Base-by-base conservation (phyloP, 37 sponge, comb jelly and placozoan genomes). In the Beroe forskalii region DNA sequence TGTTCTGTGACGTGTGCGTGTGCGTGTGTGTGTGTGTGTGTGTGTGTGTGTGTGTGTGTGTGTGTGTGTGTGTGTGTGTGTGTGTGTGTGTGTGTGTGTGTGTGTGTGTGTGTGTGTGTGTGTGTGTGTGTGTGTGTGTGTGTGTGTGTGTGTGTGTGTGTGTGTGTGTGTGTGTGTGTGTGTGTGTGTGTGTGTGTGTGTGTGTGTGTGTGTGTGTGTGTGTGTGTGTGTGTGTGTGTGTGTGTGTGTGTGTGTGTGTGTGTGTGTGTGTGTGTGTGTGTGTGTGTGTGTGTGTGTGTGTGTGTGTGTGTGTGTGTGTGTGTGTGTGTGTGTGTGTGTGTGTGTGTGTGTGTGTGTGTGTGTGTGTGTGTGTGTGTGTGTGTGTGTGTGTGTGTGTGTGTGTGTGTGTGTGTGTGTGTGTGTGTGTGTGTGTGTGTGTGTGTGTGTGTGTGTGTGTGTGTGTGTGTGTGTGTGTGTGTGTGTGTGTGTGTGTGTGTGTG, bases 361-460 rank as follows among this genome's bases (percentile, higher is more conserved):
- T 91, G 91, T 91, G 76, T 91, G 91, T 91, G 91, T 91, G 91
- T 91, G 91, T 91, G 91, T 91, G 76, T 91, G 91, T 91, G 91
- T 91, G 91, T 91, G 91, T 91, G 76, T 91, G 91, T 91, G 91
- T 91, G 91, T 91, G 91, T 91, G 91, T 91, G 91, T 91, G 60
- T 91, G 91, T 91, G 91, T 91, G 91, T 91, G 91, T 91, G 91
- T 91, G 91, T 72, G 91, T 91, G 76, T 91, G 91, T 72, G 91
- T 91, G 91, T 91, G 91, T 91, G 91, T 91, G 91, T 91, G 76
- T 91, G 91, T 91, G 76, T 91, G 91, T 72, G 91, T 91, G 91
- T 91, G 91, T 91, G 91, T 91, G 91, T 76, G 60, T 91, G 91
- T 91, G 76, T 91, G 91, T 91, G 60, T 55, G 60, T 55, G 60